A percentile compares a stretch with the other conserved stretches of the same genome.
Evolutionary conservation across 2,888 invertebrate genomes (phyloP).

Genomic region (Watsonalla binaria): DNA sequence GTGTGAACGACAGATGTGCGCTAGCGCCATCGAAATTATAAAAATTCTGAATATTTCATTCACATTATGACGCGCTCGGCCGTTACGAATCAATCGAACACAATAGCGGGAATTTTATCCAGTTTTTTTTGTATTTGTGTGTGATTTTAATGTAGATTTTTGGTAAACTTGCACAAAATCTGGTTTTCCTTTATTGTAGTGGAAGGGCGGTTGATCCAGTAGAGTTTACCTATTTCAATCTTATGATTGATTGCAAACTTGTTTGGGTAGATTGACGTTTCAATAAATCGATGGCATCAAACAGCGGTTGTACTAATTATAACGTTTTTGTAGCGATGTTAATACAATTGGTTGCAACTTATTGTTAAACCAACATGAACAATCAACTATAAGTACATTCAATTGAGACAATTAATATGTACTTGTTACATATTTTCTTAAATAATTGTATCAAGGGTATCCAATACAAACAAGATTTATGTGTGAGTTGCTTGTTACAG

Average conservation of each 20-base stretch:
- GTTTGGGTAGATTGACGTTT: slow-evolving; percentile 66
- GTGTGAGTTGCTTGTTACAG: neutral
- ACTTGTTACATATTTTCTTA: too few species aligned
- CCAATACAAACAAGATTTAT: neutral
- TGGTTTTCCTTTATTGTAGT: slow-evolving; percentile 56
- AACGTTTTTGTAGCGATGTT: slow-evolving; percentile 29
- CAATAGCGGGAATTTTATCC: slow-evolving; percentile 69
- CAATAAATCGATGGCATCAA: slow-evolving; percentile 30
- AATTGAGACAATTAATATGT: neutral
- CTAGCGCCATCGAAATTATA: slow-evolving; percentile 59
- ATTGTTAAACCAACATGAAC: neutral
- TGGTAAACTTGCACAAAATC: slow-evolving; percentile 63
- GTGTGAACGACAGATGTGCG: slow-evolving; percentile 74
- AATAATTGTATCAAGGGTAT: neutral
- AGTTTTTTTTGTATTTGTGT: slow-evolving; percentile 66
- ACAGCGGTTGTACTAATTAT: slow-evolving; percentile 42
- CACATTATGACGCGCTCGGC: slow-evolving; percentile 72
- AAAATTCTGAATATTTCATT: slow-evolving; percentile 77
- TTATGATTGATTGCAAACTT: slow-evolving; percentile 77
- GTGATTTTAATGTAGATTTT: slow-evolving; percentile 74
- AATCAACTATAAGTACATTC: neutral
- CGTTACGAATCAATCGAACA: slow-evolving; percentile 76
- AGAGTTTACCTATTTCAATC: slow-evolving; percentile 57
- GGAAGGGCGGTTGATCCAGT: slow-evolving; percentile 67
- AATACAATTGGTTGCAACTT: neutral